Conservation (phyloP, 1,140 invertebrate species). For the Melitaea cinxia region DNA sequence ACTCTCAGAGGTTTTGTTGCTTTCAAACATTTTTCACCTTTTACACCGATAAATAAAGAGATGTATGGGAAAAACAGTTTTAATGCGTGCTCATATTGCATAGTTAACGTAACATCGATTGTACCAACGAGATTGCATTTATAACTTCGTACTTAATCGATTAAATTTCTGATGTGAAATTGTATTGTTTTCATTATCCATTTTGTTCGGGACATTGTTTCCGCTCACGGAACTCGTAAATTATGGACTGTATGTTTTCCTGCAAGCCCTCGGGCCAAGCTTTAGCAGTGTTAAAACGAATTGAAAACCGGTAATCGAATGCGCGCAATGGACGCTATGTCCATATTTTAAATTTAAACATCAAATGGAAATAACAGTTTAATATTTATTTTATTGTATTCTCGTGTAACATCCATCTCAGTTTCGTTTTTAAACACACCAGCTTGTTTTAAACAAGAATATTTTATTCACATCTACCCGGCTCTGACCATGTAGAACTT, state of each 20-base stretch:
- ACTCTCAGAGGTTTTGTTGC: constrained; percentile 66
- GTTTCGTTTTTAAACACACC: constrained; percentile 56
- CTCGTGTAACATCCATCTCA: constrained; percentile 55
- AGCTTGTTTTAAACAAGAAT: constrained; percentile 53
- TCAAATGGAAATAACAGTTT: constrained; percentile 65
- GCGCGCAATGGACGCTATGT: constrained; percentile 72
- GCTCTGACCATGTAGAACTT: constrained; percentile 6
- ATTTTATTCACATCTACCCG: constrained; percentile 46
- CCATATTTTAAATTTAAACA: constrained; percentile 80
- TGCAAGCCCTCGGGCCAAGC: constrained; percentile 68
- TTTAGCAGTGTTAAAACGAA: constrained; percentile 76
- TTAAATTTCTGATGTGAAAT: constrained; percentile 75
- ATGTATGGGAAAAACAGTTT: constrained; percentile 16
- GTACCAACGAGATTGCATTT: constrained; percentile 51
- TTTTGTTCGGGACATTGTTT: constrained; percentile 76
- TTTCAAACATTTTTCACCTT: constrained; percentile 18
- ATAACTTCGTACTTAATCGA: constrained; percentile 65
- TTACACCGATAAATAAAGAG: background rate
- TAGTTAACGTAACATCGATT: constrained; percentile 38
- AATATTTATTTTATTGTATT: constrained; percentile 63
- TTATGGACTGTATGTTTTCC: constrained; percentile 77
- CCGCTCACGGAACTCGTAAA: constrained; percentile 72
- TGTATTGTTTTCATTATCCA: constrained; percentile 77
- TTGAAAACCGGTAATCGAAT: constrained; percentile 80
- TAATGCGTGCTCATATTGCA: constrained; percentile 26